Evolutionary conservation across 2,113 vertebrate species (phyloP).

Genomic region (Muntiacus reevesi): DNA sequence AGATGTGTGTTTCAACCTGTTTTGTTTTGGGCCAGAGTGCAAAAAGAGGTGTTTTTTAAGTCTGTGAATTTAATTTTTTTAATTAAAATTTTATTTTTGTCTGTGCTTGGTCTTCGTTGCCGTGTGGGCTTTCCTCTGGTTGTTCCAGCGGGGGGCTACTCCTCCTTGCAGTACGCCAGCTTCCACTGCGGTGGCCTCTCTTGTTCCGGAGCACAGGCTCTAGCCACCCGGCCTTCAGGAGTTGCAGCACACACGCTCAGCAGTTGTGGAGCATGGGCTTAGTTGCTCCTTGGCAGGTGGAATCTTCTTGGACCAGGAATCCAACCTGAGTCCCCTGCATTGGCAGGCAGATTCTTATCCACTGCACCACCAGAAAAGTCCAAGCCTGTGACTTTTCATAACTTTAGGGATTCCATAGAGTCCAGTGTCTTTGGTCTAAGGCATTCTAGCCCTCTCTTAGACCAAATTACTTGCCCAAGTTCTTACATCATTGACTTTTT

Average conservation of each 20-base stretch:
- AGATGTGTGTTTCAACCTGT: neutral
- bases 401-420: neutral
- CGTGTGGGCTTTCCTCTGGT: neutral
- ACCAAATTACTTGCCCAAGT: neutral
- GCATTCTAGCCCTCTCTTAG: neutral
- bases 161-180: accelerated
- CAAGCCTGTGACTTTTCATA: neutral
- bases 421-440: neutral
- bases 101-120: neutral
- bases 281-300: neutral
- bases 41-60: neutral
- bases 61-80: neutral
- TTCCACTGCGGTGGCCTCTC: neutral
- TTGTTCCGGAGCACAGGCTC: neutral
- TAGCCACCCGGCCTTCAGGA: neutral
- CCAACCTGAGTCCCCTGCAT: neutral
- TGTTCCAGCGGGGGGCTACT: neutral
- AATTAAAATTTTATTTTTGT: neutral
- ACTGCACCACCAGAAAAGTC: neutral
- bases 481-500: neutral
- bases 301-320: neutral
- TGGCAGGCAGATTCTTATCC: neutral
- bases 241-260: neutral
- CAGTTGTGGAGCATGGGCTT: neutral
- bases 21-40: neutral